Evolutionary conservation across 2,797 vertebrate species (phyloP).

Genomic region (Pyrrhura leucotis): DNA sequence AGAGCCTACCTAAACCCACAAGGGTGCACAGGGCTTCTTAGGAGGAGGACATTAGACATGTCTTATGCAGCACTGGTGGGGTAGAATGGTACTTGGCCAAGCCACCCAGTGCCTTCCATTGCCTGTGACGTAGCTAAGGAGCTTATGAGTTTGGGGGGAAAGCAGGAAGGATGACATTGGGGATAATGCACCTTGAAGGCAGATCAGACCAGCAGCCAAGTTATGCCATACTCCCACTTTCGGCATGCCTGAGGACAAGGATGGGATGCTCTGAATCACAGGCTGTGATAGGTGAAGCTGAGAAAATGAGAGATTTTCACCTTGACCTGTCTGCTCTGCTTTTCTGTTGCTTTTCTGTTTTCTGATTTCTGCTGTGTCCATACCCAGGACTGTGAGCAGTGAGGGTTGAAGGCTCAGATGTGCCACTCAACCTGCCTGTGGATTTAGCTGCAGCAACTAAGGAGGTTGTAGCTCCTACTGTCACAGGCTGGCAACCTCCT

Average conservation of each 20-base stretch:
- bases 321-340: background rate
- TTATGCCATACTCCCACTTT: background rate
- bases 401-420: background rate
- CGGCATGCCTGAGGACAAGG: background rate
- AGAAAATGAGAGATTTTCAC: background rate
- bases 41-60: fast-evolving
- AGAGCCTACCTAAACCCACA: background rate
- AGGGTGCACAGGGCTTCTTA: background rate
- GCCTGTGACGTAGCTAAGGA: background rate
- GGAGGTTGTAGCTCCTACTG: background rate
- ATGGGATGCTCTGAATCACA: background rate
- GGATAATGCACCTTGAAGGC: background rate
- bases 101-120: background rate
- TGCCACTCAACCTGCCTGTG: background rate
- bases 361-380: background rate
- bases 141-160: background rate
- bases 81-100: background rate
- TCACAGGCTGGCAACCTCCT: background rate
- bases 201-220: background rate
- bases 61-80: background rate
- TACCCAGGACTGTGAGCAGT: fast-evolving
- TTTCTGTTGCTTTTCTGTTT: background rate
- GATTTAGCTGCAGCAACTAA: background rate
- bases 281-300: background rate
- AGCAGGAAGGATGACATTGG: background rate